phyloP scores from a whole-genome alignment of 2,888 invertebrate genomes.

The Dicycla oo region DNA sequence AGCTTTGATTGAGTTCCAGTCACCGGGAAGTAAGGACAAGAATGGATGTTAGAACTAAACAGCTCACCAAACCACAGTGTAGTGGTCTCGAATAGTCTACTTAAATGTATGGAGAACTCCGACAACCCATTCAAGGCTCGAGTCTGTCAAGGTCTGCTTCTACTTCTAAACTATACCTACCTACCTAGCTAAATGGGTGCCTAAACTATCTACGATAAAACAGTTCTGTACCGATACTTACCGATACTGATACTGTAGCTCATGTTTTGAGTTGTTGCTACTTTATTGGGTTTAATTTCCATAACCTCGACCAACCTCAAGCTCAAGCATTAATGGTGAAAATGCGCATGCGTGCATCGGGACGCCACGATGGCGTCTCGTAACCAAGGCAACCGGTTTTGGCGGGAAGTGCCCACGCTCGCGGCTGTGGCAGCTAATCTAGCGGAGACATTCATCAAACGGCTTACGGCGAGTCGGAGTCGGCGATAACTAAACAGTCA shows the following conservation, averaged over 20 bases:
- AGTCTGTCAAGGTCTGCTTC: neutral
- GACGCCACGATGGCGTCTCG: slow-evolving; percentile 71
- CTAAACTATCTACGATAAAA: neutral
- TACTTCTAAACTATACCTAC: slow-evolving; percentile 5
- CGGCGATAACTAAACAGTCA: slow-evolving; percentile 61
- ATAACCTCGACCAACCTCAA: slow-evolving; percentile 18
- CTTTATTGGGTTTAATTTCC: slow-evolving; percentile 11
- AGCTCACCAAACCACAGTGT: neutral
- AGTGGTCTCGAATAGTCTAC: neutral
- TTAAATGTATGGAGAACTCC: neutral
- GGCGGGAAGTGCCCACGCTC: slow-evolving; percentile 84
- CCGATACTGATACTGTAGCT: neutral
- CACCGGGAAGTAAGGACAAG: neutral
- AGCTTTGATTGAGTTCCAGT: neutral
- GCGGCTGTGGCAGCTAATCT: slow-evolving; percentile 58
- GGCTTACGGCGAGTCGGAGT: slow-evolving; percentile 30
- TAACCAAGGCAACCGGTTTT: slow-evolving; percentile 87
- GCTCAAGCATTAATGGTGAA: neutral
- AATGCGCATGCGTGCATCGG: slow-evolving; percentile 54
- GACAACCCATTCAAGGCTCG: slow-evolving; percentile 11
- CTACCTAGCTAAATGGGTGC: neutral
- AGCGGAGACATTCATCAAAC: slow-evolving; percentile 61
- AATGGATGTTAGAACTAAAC: neutral
- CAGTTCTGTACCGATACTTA: neutral
- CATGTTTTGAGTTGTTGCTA: slow-evolving; percentile 1